Evolutionary conservation across 2,113 vertebrate genomes (phyloP), one percentile per base, ranked within the genome.

Genomic region (Prinia subflava): DNA sequence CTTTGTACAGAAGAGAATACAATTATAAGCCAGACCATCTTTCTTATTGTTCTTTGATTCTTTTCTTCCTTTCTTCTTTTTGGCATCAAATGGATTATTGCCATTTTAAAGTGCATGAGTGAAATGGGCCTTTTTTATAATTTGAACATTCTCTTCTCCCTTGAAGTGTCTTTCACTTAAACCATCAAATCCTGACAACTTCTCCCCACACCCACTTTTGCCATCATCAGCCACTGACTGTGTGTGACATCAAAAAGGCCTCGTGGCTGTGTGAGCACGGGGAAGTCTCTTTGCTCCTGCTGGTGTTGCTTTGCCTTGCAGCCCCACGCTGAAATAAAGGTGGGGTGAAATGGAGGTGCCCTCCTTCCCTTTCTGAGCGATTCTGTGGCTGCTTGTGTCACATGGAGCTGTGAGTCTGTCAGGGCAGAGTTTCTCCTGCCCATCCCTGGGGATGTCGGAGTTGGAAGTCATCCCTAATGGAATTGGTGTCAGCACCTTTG

Each of bases 81-180:
- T 60, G 70, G 65, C 80, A 59, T 90, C 78, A 69, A 77, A 79
- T 94, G 78, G 81, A 62, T 95, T 96, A 83, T 52, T 80, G 85
- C 82, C 60, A n/a, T 90, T 90, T 85, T 65, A 37, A 76, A 92
- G 82, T 50, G 63, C 62, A 24, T 24, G 67, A 84, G 70, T 65
- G 77, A 94, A 93, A 91, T 42, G 56, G 70, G 35, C 60, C 49
- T 81, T 91, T 91, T 91, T 64, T 83, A 64, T 76, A 86, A 81
- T 84, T 73, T 47, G 86, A 92, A 52, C 80, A 33, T 90, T 80
- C 92, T 95, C 59, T 68, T 78, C 73, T 84, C 33, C 50, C 85
- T 94, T 92, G 88, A 96, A 94, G 62, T 83, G 60, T 64, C 80
- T 95, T 70, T 89, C 90, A 41, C 85, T 86, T 73, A 77, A 85